phyloP scores from a whole-genome alignment of 2,888 invertebrate genomes.

The Rambutsinella grinnellia region DNA sequence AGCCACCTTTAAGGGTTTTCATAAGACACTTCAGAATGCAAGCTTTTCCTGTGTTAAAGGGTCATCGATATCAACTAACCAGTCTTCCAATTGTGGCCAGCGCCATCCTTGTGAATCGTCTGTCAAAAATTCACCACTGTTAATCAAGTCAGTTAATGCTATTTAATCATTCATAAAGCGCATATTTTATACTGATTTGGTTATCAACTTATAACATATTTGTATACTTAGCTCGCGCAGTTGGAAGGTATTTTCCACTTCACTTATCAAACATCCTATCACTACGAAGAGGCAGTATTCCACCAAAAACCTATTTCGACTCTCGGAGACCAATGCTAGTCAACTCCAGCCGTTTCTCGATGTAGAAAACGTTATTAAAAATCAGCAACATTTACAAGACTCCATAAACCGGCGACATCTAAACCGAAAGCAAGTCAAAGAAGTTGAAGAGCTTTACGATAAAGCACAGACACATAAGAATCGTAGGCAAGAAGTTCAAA shows the following conservation, averaged over 20 bases:
- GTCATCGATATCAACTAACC: too few relatives aligned
- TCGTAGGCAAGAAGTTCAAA: conserved; percentile 69
- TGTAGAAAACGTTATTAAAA: conserved; percentile 54
- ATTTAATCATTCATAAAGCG: too few relatives aligned
- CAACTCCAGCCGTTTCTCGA: conserved; percentile 53
- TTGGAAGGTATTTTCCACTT: too few relatives aligned
- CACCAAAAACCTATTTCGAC: conserved; percentile 37
- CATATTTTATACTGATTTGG: too few relatives aligned
- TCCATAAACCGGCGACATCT: conserved; percentile 77
- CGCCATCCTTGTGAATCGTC: too few relatives aligned
- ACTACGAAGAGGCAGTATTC: conserved; percentile 21
- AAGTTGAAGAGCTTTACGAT: conserved; percentile 53
- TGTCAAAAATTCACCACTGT: too few relatives aligned
- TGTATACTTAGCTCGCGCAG: too few relatives aligned
- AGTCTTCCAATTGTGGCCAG: too few relatives aligned
- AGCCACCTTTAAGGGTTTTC: too few relatives aligned
- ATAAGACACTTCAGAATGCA: conserved; percentile 2
- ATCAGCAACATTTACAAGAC: conserved; percentile 38
- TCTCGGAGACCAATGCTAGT: conserved; percentile 42
- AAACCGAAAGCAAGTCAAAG: conserved; percentile 73
- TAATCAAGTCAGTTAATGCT: too few relatives aligned
- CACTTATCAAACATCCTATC: too few relatives aligned
- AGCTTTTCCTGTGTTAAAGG: neutral
- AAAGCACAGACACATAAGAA: conserved; percentile 71
- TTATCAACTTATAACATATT: too few relatives aligned